Percentiles rank a stretch among this genome's conserved stretches.
Conservation (phyloP, 2,888 invertebrate species). For the Notodonta dromedarius region DNA sequence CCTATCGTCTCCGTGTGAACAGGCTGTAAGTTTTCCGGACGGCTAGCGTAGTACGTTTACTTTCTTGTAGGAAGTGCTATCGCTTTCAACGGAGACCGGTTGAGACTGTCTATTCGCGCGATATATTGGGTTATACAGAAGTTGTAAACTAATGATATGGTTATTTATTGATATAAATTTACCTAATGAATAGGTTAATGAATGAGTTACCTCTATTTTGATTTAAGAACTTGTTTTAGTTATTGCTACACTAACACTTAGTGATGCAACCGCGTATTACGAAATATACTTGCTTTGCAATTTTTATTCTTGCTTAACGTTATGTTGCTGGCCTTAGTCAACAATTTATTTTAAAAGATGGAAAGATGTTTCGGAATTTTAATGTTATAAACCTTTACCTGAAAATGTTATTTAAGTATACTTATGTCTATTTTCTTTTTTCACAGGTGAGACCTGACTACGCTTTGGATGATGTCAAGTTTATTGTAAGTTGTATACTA, state of each 20-base stretch:
- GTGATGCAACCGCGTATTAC: slow-evolving; percentile 1
- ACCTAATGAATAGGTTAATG: background rate
- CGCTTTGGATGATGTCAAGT: slow-evolving; percentile 48
- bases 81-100: slow-evolving; percentile 82
- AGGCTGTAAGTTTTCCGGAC: slow-evolving; percentile 63
- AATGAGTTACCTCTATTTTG: background rate
- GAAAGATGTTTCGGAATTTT: background rate
- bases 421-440: slow-evolving; percentile 38
- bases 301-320: background rate
- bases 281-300: background rate
- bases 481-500: slow-evolving; percentile 51
- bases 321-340: background rate
- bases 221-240: background rate
- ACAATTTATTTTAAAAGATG: background rate
- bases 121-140: slow-evolving; percentile 37
- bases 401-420: background rate
- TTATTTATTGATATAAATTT: background rate
- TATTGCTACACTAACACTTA: background rate
- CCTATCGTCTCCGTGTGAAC: background rate
- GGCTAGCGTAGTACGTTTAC: slow-evolving; percentile 71
- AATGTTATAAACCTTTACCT: too few species aligned
- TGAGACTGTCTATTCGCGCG: slow-evolving; percentile 54
- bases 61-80: slow-evolving; percentile 83
- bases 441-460: slow-evolving; percentile 71
- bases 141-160: slow-evolving; percentile 16